Evolutionary conservation across 2,888 invertebrate species (phyloP).

Genomic region (Ophion ventricosus): DNA sequence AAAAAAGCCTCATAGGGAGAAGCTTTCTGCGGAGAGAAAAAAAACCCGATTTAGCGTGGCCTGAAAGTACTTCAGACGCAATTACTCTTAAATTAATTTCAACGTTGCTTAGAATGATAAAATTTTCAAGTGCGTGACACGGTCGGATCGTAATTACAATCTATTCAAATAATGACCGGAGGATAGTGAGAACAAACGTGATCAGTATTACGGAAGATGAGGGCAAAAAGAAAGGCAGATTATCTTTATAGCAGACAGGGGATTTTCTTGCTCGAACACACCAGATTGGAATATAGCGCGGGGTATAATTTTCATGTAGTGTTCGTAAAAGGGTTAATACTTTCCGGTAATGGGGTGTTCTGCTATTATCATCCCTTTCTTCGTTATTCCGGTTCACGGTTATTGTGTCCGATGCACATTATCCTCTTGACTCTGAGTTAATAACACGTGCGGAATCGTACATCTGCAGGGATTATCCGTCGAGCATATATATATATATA

Average conservation of each 20-base stretch:
- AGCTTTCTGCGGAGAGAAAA: no score
- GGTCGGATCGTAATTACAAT: not conserved
- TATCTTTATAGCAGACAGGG: conserved; percentile 11
- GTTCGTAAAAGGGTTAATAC: conserved; percentile 54
- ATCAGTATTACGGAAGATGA: conserved; percentile 1
- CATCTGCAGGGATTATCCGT: conserved; percentile 38
- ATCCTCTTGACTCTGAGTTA: conserved; percentile 56
- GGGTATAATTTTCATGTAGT: conserved; percentile 21
- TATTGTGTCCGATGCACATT: conserved; percentile 60
- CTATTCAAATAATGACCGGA: conserved; percentile 1
- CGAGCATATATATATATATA: not conserved
- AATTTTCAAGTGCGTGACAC: not conserved
- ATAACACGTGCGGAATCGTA: conserved; percentile 60
- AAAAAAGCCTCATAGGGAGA: not conserved
- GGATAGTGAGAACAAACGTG: not conserved
- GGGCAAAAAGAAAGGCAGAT: not conserved
- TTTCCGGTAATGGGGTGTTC: conserved; percentile 35
- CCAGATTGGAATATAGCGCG: conserved; percentile 33
- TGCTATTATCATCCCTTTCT: conserved; percentile 42
- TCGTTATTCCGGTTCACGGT: conserved; percentile 51
- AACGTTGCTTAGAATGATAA: not conserved
- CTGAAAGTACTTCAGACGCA: not conserved
- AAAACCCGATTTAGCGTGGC: not conserved
- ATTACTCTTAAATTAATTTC: not conserved
- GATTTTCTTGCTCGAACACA: conserved; percentile 22